Conservation (phyloP, 1,140 invertebrate species). For the Aethina tumida region DNA sequence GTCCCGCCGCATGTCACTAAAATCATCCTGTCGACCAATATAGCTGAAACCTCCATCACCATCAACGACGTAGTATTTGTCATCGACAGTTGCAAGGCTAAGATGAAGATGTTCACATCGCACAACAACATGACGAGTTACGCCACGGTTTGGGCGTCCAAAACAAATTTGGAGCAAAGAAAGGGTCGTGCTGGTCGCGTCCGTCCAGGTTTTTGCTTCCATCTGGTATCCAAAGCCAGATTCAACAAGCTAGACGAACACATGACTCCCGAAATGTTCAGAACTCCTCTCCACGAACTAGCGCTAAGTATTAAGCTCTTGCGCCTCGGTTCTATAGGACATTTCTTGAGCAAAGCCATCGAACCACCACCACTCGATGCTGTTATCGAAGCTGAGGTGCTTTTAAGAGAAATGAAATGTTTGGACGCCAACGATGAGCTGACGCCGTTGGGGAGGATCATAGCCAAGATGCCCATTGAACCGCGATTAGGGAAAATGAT, state of each 20-base stretch:
- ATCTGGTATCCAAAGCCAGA: conserved; percentile 68
- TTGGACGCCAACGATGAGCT: conserved; percentile 75
- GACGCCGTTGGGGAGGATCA: conserved; percentile 80
- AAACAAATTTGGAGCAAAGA: conserved; percentile 83
- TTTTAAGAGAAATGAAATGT: conserved; percentile 72
- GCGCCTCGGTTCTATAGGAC: conserved; percentile 78
- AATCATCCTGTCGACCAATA: conserved; percentile 81
- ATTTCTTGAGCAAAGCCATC: conserved; percentile 87
- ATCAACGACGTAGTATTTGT: conserved; percentile 96
- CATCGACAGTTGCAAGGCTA: conserved; percentile 90
- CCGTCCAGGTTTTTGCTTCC: conserved; percentile 78
- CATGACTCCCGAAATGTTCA: conserved; percentile 90
- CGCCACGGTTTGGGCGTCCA: conserved; percentile 86
- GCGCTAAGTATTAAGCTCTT: conserved; percentile 78
- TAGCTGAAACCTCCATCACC: conserved; percentile 90
- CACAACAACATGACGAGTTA: conserved; percentile 95
- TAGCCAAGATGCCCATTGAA: conserved; percentile 88
- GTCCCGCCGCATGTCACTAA: conserved; percentile 65
- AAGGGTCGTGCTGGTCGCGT: conserved; percentile 87
- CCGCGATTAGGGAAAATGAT: conserved; percentile 93
- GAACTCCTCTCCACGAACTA: conserved; percentile 87
- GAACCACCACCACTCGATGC: conserved; percentile 90
- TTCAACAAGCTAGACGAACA: conserved; percentile 76
- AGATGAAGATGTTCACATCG: conserved; percentile 90
- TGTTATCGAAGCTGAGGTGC: conserved; percentile 81